Percentiles rank a stretch among this genome's conserved stretches.
Evolutionary conservation across 2,888 invertebrate genomes (phyloP).

Genomic region (Seira musarum): DNA sequence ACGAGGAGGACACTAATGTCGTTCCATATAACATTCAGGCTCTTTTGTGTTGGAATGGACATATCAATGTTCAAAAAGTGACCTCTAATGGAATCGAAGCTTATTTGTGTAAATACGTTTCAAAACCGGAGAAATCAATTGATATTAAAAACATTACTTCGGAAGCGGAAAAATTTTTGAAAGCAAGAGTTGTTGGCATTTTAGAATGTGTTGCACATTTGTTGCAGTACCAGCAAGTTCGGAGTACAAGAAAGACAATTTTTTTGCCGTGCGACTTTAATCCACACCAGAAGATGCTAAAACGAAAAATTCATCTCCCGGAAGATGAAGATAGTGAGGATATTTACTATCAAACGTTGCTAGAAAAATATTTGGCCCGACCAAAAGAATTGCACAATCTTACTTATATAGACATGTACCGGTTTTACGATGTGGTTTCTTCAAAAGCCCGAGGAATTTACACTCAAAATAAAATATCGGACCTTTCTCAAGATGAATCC

Average conservation of each 20-base stretch:
- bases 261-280: slow-evolving; percentile 20
- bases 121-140: slow-evolving; percentile 24
- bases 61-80: slow-evolving; percentile 26
- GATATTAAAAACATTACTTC: slow-evolving; percentile 17
- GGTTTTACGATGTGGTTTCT: slow-evolving; percentile 12
- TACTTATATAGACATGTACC: slow-evolving; percentile 9
- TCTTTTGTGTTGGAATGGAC: slow-evolving; percentile 30
- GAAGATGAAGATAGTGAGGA: slow-evolving; percentile 15
- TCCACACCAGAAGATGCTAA: slow-evolving; percentile 2
- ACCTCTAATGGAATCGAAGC: slow-evolving; percentile 25
- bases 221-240: slow-evolving; percentile 22
- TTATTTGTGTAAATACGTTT: slow-evolving; percentile 24
- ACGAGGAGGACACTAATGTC: slow-evolving; percentile 21
- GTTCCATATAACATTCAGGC: slow-evolving; percentile 24
- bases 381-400: slow-evolving; percentile 17
- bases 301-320: slow-evolving; percentile 1
- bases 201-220: slow-evolving; percentile 21
- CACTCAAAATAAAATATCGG: not conserved
- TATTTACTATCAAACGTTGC: slow-evolving; percentile 7
- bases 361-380: slow-evolving; percentile 5
- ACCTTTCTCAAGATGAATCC: not conserved
- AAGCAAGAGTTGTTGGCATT: slow-evolving; percentile 20
- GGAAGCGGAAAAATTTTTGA: slow-evolving; percentile 13
- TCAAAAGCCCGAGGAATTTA: not conserved
- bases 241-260: not conserved